phyloP scores from a whole-genome alignment of 2,113 vertebrate genomes.

The Crotophaga sulcirostris region DNA sequence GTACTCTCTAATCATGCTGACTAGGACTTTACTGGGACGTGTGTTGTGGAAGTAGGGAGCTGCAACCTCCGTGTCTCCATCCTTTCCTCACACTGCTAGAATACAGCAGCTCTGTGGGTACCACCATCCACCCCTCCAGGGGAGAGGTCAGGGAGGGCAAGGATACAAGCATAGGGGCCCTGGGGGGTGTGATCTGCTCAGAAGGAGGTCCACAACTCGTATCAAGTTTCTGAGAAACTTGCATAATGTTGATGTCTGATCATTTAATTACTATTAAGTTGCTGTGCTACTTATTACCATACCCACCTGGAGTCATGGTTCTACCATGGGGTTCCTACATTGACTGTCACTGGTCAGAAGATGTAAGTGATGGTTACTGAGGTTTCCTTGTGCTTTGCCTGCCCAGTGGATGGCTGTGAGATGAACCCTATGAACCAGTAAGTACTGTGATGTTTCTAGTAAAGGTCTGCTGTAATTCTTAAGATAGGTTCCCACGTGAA shows the following conservation, averaged over 20 bases:
- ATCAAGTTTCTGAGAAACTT: background rate
- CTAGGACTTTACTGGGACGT: background rate
- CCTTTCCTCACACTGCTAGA: background rate
- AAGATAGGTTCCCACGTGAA: background rate
- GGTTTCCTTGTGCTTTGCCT: background rate
- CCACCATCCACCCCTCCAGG: background rate
- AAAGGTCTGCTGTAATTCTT: background rate
- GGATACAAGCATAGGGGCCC: background rate
- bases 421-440: background rate
- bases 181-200: background rate
- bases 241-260: background rate
- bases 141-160: background rate
- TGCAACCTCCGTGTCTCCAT: background rate
- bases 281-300: rapidly evolving
- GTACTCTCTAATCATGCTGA: background rate
- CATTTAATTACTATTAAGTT: background rate
- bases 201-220: background rate
- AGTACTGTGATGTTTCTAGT: background rate
- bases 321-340: rapidly evolving
- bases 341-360: background rate
- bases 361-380: background rate
- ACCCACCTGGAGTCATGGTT: background rate
- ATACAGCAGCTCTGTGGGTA: background rate
- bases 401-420: background rate
- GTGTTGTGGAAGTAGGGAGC: background rate